Base-by-base conservation (phyloP, 2,113 vertebrate species). In the Epinephelus moara region DNA sequence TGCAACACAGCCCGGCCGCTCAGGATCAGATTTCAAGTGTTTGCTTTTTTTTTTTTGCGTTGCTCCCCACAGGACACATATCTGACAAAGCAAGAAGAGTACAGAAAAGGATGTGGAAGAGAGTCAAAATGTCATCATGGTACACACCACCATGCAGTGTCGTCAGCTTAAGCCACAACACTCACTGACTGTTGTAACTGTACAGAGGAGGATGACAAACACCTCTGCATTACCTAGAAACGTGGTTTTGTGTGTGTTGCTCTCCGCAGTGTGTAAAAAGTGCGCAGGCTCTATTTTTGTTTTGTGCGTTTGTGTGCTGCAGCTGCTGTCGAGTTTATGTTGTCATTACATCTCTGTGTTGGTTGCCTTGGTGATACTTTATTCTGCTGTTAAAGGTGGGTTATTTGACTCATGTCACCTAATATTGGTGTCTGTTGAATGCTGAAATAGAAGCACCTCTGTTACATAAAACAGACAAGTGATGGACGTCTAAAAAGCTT, bases 1-100 rank as follows among this genome's bases (percentile, higher is more conserved):
- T 37, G 57, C 71, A 73, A 45, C 78, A 55, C 66, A 23, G 59
- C 55, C 55, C 37, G 3, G n/a, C 13, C 3, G 1, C 23, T 63
- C 12, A 0, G 49, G 42, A 83, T 84, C 67, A 70, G 15, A 84
- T 84, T 81, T 77, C 74, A 60, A 68, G 70, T 49, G 25, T 59
- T 63, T 78, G 55, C 49, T 81, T 75, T 53, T 75, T 67, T 30
- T 49, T 69, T 4, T 30, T 30, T 2, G 52, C 62, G 8, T 47
- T 17, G 4, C 50, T 69, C 47, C 30, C 56, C 66, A 40, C 40
- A 37, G 64, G 66, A 56, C 0, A 25, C 21, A 55, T 18, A 25
- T 78, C 53, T 71, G 56, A 62, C 30, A 74, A 2, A 49, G 61
- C 55, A 68, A 19, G 30, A 67, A 11, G 37, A 23, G 25, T 0